Evolutionary conservation across 2,888 invertebrate species (phyloP), one percentile per base, ranked within the genome.

Genomic region (Cephus sareptanus): DNA sequence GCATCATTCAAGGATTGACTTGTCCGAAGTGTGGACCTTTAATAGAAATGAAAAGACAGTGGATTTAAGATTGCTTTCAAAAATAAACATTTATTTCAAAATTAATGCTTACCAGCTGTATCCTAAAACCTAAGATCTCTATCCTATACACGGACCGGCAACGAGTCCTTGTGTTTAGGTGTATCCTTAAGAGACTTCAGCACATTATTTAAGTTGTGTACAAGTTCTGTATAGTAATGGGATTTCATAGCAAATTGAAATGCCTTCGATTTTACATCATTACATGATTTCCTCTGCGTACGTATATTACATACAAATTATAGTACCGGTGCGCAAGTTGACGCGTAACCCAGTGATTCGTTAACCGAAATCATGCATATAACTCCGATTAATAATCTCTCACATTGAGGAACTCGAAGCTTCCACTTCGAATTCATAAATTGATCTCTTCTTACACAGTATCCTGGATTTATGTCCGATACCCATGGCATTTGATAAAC

Each of bases 21-120:
- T 30, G 23, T 56, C 56, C 9, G 56, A 56, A 56, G 56, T 1
- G 23, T 23, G 23, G 23, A 73, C 56, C 35, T 33, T 75, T 30
- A 75, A 79, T 68, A n/a, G 69, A 69, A 15, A 33, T 37, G 12
- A 37, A 30, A 71, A 68, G 68, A 34, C 56, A 31, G 75, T 80
- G 78, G 69, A 71, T 84, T 81, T 83, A 87, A 85, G 86, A 89
- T 90, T 90, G 88, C 88, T 89, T 90, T 90, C 89, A 90, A 90
- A 90, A 90, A 90, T 90, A 90, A 90, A 90, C 90, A 90, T 90
- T 90, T 90, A 90, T 90, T 90, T 90, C 89, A 89, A 90, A 90
- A 90, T 90, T 90, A 90, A 90, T 90, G 89, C 89, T 90, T 89
- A 89, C 86, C 88, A 89, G 87, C 85, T 89, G 87, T 89, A 89